Percentiles rank a stretch among this genome's conserved stretches.
Conservation (phyloP, 2,113 vertebrate genomes). For the Mustela lutreola region DNA sequence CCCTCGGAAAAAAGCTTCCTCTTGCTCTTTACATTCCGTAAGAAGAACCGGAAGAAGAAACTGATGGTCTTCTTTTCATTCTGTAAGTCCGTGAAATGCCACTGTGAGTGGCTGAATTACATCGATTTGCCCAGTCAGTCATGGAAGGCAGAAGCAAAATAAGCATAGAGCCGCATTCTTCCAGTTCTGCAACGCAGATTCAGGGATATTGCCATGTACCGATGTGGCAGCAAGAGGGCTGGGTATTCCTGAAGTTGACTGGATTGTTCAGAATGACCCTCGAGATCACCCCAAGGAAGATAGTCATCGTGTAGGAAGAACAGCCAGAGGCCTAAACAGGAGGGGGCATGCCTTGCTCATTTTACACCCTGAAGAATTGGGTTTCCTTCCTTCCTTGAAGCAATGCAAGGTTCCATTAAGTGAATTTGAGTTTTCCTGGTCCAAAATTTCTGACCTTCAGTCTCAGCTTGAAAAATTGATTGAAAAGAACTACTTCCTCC, state of each 20-base stretch:
- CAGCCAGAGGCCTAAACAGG: conserved; percentile 96
- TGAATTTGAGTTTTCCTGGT: conserved; percentile 99
- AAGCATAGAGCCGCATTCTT: conserved; percentile 99
- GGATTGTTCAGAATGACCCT: conserved; percentile 99
- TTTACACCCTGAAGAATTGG: conserved; percentile 95
- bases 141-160: conserved; percentile 98
- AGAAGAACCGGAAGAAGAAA: conserved; percentile 99
- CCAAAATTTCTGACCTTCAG: conserved; percentile 98
- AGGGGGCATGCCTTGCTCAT: conserved; percentile 97
- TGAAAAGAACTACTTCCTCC: conserved; percentile 99
- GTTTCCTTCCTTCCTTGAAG: conserved; percentile 97
- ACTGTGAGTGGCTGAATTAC: conserved; percentile 98
- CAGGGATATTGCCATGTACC: conserved; percentile 96
- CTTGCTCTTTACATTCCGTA: conserved; percentile 98
- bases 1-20: conserved; percentile 98
- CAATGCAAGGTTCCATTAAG: conserved; percentile 98
- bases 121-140: conserved; percentile 99
- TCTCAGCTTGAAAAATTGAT: conserved; percentile 98
- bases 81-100: conserved; percentile 98
- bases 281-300: conserved; percentile 99
- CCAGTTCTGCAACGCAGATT: conserved; percentile 98
- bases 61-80: conserved; percentile 99
- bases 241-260: conserved; percentile 98
- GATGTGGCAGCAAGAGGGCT: conserved; percentile 97
- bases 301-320: conserved; percentile 97